These are phyloP conservation scores for Mionectes macconnelli DNA, from an alignment of 2,113 vertebrate species.

Conservation along the genomic window DNA sequence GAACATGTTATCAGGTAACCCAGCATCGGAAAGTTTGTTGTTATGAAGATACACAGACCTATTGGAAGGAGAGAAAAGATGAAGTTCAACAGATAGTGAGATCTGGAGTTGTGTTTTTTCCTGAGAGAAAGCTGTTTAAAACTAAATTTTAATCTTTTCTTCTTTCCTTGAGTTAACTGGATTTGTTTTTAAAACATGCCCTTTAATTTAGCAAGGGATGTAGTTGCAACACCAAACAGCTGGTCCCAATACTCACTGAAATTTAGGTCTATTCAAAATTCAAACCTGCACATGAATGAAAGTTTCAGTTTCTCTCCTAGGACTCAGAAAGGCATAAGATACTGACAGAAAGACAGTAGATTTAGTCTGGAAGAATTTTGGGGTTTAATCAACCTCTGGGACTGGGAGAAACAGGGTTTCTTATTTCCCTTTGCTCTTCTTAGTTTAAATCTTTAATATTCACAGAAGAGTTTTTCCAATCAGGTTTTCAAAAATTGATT, in stretches of 20 bases:
- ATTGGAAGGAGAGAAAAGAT: background rate
- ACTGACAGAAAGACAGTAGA: background rate
- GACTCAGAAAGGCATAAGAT: background rate
- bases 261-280: background rate
- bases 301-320: background rate
- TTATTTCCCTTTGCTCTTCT: background rate
- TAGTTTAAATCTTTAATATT: background rate
- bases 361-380: background rate
- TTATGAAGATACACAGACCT: slow-evolving; percentile 98
- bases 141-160: background rate
- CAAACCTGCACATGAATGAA: background rate
- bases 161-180: background rate
- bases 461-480: background rate
- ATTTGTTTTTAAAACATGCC: background rate
- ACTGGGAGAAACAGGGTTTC: background rate
- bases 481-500: background rate
- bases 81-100: background rate
- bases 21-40: slow-evolving; percentile 92
- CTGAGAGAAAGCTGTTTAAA: background rate
- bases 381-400: background rate
- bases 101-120: background rate
- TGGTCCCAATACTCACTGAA: background rate
- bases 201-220: background rate
- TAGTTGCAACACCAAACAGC: background rate
- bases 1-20: slow-evolving; percentile 91